A percentile compares a stretch with the other conserved stretches of the same genome.
Conservation (phyloP, 2,113 vertebrate genomes). For the Chunga burmeisteri region DNA sequence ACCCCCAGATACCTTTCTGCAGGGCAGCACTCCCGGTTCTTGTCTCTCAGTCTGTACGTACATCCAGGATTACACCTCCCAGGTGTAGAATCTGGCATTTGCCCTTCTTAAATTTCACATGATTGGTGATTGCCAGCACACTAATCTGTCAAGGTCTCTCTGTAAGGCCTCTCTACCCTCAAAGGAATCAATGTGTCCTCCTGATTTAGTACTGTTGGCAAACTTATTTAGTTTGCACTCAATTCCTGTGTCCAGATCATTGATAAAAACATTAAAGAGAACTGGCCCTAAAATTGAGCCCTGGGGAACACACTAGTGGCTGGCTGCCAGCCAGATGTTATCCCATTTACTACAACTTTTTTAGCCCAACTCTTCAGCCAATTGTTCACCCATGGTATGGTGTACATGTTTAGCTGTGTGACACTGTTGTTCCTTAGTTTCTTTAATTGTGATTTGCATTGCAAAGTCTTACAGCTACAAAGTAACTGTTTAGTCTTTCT, state of each 20-base stretch:
- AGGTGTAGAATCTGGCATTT: neutral
- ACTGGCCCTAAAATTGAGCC: too few relatives aligned
- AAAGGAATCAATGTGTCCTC: neutral
- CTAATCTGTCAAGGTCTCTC: neutral
- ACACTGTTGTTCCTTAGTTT: neutral
- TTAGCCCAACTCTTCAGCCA: too few relatives aligned
- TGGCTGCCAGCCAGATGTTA: too few relatives aligned
- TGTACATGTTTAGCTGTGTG: neutral
- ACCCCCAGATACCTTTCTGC: neutral
- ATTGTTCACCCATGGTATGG: too few relatives aligned
- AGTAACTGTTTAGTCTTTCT: neutral
- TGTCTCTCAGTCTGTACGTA: neutral
- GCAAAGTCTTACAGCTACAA: neutral
- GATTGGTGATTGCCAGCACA: neutral
- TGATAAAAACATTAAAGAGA: neutral
- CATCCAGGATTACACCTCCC: accelerated
- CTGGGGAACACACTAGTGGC: too few relatives aligned
- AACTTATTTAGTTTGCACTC: neutral
- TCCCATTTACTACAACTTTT: too few relatives aligned
- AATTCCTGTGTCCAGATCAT: neutral
- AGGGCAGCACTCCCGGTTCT: neutral
- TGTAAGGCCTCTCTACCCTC: neutral
- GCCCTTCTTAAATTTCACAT: neutral
- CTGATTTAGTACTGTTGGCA: neutral
- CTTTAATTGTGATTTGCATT: neutral